Conservation (phyloP, 2,888 invertebrate genomes). For the Cantharis rufa region DNA sequence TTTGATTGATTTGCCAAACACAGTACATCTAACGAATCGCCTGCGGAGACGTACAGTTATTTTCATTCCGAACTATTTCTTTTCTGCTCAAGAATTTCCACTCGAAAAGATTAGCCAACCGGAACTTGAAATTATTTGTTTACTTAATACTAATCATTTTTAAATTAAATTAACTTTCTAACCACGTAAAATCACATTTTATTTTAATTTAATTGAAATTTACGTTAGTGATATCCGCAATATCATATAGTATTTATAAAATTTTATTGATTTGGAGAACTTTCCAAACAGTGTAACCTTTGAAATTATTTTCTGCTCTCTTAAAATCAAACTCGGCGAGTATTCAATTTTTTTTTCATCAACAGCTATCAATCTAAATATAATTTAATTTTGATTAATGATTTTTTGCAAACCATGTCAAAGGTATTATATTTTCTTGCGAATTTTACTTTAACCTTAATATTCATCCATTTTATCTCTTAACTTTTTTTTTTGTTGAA, state of each 20-base stretch:
- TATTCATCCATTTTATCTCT: background rate
- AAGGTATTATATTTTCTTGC: background rate
- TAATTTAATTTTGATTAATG: background rate
- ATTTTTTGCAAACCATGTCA: background rate
- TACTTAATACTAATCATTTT: background rate
- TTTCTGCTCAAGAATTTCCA: background rate
- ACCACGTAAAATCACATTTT: background rate
- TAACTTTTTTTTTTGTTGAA: background rate
- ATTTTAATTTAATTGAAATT: background rate
- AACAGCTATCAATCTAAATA: background rate
- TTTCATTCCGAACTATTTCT: background rate
- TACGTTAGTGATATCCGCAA: background rate
- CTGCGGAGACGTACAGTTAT: background rate
- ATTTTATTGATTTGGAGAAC: background rate
- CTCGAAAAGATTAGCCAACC: background rate
- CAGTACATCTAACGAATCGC: background rate
- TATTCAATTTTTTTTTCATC: background rate
- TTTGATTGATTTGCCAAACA: background rate
- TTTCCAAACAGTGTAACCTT: background rate
- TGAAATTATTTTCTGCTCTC: background rate
- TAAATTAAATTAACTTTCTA: background rate
- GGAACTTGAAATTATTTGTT: background rate
- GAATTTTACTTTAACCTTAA: background rate
- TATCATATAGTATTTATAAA: background rate
- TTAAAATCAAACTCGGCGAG: background rate